These are phyloP conservation scores for Aldrovandia affinis DNA, from an alignment of 2,797 vertebrate species.

Conservation along the genomic window DNA sequence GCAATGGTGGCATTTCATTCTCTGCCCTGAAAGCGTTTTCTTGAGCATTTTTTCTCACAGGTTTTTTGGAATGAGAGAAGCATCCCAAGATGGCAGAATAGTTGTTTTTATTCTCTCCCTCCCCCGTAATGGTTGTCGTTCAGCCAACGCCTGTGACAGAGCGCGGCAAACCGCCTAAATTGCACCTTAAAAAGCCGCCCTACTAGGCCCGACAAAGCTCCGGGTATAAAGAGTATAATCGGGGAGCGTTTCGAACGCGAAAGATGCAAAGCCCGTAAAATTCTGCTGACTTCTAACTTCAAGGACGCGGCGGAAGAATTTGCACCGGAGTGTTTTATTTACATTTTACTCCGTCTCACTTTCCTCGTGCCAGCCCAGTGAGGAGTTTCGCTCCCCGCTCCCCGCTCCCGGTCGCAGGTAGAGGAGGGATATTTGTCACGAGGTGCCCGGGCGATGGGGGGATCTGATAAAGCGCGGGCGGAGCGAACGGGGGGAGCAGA, in stretches of 20 bases:
- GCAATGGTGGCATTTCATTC: slow-evolving; percentile 43
- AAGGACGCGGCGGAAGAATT: background rate
- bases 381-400: background rate
- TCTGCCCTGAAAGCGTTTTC: slow-evolving; percentile 38
- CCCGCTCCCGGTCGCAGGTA: background rate
- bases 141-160: background rate
- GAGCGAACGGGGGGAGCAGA: background rate
- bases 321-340: background rate
- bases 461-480: background rate
- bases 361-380: background rate
- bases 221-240: slow-evolving; percentile 86
- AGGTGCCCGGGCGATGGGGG: background rate
- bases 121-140: background rate
- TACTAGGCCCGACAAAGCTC: slow-evolving; percentile 74
- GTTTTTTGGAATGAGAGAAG: slow-evolving; percentile 37
- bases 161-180: background rate
- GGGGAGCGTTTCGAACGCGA: no score
- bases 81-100: slow-evolving; percentile 31
- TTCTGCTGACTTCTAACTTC: background rate
- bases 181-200: no score
- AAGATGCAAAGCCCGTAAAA: background rate
- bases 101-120: slow-evolving; percentile 23
- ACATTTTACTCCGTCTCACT: background rate
- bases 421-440: background rate
- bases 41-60: slow-evolving; percentile 39